These are phyloP conservation scores for Odocoileus virginianus DNA, from an alignment of 2,113 vertebrate species.

Conservation along the genomic window DNA sequence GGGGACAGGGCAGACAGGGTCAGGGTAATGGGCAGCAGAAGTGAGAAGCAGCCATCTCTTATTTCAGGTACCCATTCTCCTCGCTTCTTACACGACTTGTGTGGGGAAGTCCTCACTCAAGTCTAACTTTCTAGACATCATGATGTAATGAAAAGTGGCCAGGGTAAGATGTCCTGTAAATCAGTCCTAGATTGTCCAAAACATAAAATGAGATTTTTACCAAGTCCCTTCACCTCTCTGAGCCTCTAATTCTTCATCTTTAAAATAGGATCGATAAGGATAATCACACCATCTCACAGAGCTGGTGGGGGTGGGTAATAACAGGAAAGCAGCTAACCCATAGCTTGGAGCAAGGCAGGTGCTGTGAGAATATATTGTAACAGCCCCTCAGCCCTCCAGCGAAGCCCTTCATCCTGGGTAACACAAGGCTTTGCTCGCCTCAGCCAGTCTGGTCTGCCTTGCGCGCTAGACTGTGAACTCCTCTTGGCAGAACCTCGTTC, in stretches of 20 bases:
- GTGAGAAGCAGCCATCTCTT: not conserved
- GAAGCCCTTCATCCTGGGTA: not conserved
- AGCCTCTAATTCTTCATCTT: conserved; percentile 54
- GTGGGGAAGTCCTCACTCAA: not conserved
- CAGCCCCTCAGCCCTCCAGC: conserved; percentile 5
- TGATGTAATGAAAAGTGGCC: not conserved
- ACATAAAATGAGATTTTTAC: conserved; percentile 22
- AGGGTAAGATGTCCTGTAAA: not conserved
- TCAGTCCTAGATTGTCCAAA: conserved; percentile 3
- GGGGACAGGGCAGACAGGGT: not conserved
- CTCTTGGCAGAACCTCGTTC: conserved; percentile 53
- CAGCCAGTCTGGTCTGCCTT: conserved; percentile 45
- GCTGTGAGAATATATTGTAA: not conserved
- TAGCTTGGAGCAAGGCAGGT: not conserved
- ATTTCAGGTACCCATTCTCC: not conserved
- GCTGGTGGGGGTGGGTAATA: not conserved
- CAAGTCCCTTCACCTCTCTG: conserved; percentile 32
- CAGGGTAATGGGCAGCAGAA: not conserved
- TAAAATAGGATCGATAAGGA: not conserved
- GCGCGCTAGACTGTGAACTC: conserved; percentile 65
- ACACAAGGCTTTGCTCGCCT: conserved; percentile 30
- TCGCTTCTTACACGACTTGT: not conserved
- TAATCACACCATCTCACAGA: not conserved
- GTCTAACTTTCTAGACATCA: not conserved
- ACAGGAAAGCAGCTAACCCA: not conserved